Conservation (phyloP, 2,797 vertebrate species). For the Scomberomorus guttatus region DNA sequence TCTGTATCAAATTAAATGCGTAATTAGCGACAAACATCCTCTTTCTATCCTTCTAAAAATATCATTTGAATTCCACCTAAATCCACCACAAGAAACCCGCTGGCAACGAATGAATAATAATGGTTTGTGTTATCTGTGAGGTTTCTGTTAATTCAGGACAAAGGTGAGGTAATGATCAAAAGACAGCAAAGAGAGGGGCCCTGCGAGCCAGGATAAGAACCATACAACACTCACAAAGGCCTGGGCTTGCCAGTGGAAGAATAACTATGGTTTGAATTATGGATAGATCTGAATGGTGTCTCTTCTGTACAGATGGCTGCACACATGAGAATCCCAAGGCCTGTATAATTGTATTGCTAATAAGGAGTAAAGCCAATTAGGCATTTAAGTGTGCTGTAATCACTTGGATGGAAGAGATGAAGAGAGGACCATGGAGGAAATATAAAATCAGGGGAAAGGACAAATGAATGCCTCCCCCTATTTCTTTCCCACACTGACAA, state of each 20-base stretch:
- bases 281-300: slow-evolving; percentile 96
- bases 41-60: slow-evolving; percentile 9
- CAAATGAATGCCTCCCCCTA: slow-evolving; percentile 78
- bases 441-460: slow-evolving; percentile 87
- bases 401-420: slow-evolving; percentile 94
- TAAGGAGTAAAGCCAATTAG: slow-evolving; percentile 99
- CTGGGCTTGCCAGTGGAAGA: slow-evolving; percentile 86
- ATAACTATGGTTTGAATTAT: slow-evolving; percentile 98
- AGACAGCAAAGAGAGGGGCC: slow-evolving; percentile 77
- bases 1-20: not conserved
- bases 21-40: not conserved
- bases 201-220: slow-evolving; percentile 91
- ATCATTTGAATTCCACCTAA: slow-evolving; percentile 5
- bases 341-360: slow-evolving; percentile 99
- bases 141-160: slow-evolving; percentile 65
- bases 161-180: slow-evolving; percentile 81
- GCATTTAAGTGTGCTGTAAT: slow-evolving; percentile 98
- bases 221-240: slow-evolving; percentile 88
- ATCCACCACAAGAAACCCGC: slow-evolving; percentile 22
- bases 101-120: slow-evolving; percentile 39
- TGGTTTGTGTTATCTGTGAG: slow-evolving; percentile 62
- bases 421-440: slow-evolving; percentile 88
- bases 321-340: slow-evolving; percentile 94
- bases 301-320: slow-evolving; percentile 96
- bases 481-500: slow-evolving; percentile 85